Evolutionary conservation across 1,140 invertebrate species (phyloP), one percentile per base, ranked within the genome.

Genomic region (Drosophila chauvacae): DNA sequence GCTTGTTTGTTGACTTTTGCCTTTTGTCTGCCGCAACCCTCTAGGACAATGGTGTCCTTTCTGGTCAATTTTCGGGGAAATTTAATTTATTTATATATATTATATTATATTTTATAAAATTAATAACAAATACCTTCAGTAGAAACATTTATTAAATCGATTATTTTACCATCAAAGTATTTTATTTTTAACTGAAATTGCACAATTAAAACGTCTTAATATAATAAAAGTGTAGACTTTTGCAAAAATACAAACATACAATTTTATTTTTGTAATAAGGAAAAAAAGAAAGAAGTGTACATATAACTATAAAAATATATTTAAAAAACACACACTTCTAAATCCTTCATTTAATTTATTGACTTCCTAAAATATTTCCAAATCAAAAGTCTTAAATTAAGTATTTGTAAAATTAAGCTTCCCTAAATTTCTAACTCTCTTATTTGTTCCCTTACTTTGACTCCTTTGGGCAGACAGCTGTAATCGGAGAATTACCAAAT

Each of bases 401-500:
- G 3, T 5, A 18, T 16, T 14, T 9, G 1, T 23, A 45, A 20
- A 20, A 6, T 7, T 14, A 2, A 7, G 13, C 1, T 26, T 48
- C 0, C 14, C 23, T 4, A 2, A 14, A 26, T 26, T 35, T 35
- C 3, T 3, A n/a, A 7, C 39, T 16, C 16, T 20, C 7, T 33
- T 48, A 14, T 30, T 16, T n/a, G 2, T 7, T 20, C 5, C 11
- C 35, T n/a, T 7, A 18, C 33, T 16, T 23, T 39, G 10, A 13
- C 3, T 18, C 2, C 26, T 28, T 30, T 13, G 5, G 20, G 7
- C 16, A 28, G 28, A 28, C 30, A 66, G 37, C 20, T 58, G 45
- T 69, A 61, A 68, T 48, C 56, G 50, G 28, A 69, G 39, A 60
- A 60, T 61, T 68, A 66, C 61, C 30, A 62, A 77, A 59, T 78